Evolutionary conservation across 1,140 invertebrate genomes (phyloP).

Genomic region (Trichomalopsis sarcophagae): DNA sequence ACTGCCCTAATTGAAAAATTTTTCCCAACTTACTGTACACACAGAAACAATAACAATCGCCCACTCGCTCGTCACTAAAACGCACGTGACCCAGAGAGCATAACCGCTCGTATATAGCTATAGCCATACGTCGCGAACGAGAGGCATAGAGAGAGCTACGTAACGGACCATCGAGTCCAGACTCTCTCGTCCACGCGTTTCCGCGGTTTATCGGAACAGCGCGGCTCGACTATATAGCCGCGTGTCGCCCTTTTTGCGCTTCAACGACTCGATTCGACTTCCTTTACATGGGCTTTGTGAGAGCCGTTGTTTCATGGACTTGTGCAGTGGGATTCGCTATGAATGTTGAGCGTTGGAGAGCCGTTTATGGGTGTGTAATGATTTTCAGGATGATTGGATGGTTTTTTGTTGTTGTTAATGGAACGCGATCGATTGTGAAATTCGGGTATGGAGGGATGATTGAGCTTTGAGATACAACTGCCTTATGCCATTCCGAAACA

Average conservation of each 20-base stretch:
- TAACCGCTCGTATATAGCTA: not conserved
- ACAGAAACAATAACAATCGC: not conserved
- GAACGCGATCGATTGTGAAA: not conserved
- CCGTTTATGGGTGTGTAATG: not conserved
- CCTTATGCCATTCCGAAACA: too few relatives aligned
- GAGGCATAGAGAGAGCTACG: not conserved
- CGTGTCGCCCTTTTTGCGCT: not conserved
- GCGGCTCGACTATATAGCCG: not conserved
- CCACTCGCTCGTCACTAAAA: not conserved
- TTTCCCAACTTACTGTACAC: too few relatives aligned
- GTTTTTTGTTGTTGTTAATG: not conserved
- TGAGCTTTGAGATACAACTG: too few relatives aligned
- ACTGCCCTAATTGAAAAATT: too few relatives aligned
- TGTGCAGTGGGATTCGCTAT: not conserved
- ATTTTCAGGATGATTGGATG: not conserved
- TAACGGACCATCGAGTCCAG: constrained; percentile 8
- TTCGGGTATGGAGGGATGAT: too few relatives aligned
- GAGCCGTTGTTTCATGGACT: not conserved
- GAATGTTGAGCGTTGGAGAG: not conserved
- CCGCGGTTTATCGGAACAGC: constrained; percentile 10
- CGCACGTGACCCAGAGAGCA: not conserved
- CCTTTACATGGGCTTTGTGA: not conserved
- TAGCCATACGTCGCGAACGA: not conserved
- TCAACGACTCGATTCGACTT: constrained; percentile 1
- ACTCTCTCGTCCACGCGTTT: not conserved